Base-by-base conservation (phyloP, 2,113 vertebrate species). In the Acanthochromis polyacanthus region DNA sequence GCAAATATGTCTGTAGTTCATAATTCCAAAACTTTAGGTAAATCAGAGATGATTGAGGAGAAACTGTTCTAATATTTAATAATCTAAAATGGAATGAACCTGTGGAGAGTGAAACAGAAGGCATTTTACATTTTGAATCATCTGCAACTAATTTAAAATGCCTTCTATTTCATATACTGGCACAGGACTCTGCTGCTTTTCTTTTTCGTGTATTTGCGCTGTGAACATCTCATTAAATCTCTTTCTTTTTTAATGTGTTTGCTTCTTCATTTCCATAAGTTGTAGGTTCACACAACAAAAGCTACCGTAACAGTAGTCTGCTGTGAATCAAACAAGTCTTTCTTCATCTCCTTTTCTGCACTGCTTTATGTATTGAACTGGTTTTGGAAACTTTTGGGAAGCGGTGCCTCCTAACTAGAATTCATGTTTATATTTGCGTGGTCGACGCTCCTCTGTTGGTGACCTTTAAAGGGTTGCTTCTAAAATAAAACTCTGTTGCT, bases 191-290 rank as follows among this genome's bases (percentile, higher is more conserved):
- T 36, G 17, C n/a, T 56, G 53, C 17, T 30, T 19, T 25, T 59
- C n/a, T 10, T 6, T 63, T 10, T 56, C 51, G n/a, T 56, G 19
- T 45, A 7, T 59, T 45, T 17, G 45, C 28, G 53, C 55, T 60
- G 4, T 60, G 50, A 78, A 19, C 17, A 19, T 60, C 15, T 10
- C 48, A 66, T 20, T 32, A 48, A 71, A 64, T 62, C 15, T 57
- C 19, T 71, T 67, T 22, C n/a, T 15, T 30, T 43, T 40, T 58
- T 16, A n/a, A 22, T 15, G 1, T 38, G 17, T 63, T 64, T 17
- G 30, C 40, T 65, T 32, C 46, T 57, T 70, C 23, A 51, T 10
- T 43, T n/a, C 19, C 19, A 20, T 51, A 20, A 51, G 19, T 51
- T 46, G 40, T 17, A n/a, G 6, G n/a, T 51, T 20, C 15, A 30